These are phyloP conservation scores for Macheiramphus alcinus DNA, from an alignment of 2,113 vertebrate genomes.

Conservation along the genomic window DNA sequence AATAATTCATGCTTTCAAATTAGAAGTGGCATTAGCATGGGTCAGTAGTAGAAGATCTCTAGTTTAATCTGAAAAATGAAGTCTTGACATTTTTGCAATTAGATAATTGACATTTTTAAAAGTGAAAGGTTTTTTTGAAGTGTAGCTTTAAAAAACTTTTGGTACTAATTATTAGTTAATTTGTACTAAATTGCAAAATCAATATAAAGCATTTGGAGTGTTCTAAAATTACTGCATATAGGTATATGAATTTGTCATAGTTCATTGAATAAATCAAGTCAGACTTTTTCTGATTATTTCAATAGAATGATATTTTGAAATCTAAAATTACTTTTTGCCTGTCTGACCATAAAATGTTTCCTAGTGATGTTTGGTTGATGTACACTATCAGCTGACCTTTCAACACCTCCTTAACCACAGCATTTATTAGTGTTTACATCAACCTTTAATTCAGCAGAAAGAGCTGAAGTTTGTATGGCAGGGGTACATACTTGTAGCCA, in stretches of 20 bases:
- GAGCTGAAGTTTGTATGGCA: background rate
- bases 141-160: background rate
- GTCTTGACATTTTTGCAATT: background rate
- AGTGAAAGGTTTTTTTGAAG: background rate
- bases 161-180: background rate
- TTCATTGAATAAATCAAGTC: background rate
- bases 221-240: background rate
- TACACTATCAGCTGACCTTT: background rate
- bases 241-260: background rate
- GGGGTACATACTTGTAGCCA: background rate
- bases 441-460: background rate
- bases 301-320: background rate
- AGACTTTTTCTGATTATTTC: background rate
- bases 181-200: background rate
- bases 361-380: background rate
- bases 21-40: background rate
- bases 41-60: background rate
- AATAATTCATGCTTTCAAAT: background rate
- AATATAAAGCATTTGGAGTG: background rate
- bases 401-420: background rate
- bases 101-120: background rate
- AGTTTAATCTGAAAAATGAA: background rate
- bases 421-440: background rate
- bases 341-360: background rate
- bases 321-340: background rate